These are phyloP conservation scores for Imbricaverruca yamaguchii DNA, from an alignment of 2,888 invertebrate genomes.

Conservation along the genomic window DNA sequence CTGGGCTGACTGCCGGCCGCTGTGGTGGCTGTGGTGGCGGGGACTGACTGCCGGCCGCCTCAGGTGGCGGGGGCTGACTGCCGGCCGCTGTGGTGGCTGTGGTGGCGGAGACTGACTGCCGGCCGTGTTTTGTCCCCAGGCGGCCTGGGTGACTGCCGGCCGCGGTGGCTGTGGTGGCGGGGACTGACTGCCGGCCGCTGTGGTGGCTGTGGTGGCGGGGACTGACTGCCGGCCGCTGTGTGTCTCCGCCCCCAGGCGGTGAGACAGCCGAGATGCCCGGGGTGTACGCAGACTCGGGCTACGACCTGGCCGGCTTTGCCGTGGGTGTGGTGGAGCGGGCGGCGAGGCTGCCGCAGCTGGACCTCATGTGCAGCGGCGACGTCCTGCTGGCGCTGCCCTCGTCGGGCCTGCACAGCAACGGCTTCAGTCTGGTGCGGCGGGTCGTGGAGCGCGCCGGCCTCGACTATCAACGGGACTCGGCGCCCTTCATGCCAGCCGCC, in stretches of 20 bases:
- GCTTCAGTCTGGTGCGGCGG: constrained; percentile 80
- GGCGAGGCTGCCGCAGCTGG: constrained; percentile 60
- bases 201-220: too few relatives aligned
- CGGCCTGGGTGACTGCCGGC: too few relatives aligned
- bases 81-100: too few relatives aligned
- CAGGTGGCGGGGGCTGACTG: too few relatives aligned
- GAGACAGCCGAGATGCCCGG: constrained; percentile 98
- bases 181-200: too few relatives aligned
- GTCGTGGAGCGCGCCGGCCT: constrained; percentile 60
- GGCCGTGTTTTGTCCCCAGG: too few relatives aligned
- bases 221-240: background rate
- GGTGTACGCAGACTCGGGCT: constrained; percentile 77
- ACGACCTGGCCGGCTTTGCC: constrained; percentile 92
- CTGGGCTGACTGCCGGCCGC: too few relatives aligned
- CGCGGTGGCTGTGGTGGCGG: constrained; percentile 5
- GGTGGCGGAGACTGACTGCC: too few relatives aligned
- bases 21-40: too few relatives aligned
- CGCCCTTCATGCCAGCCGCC: constrained; percentile 30
- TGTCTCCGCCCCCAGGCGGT: constrained; percentile 53
- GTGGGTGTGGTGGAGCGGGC: constrained; percentile 82
- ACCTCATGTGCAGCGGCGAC: constrained; percentile 64
- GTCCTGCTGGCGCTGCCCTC: constrained; percentile 78
- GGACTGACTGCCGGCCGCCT: too few relatives aligned
- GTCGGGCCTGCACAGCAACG: constrained; percentile 88
- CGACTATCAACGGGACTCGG: constrained; percentile 45